These are phyloP conservation scores for Drepana arcuata DNA, from an alignment of 1,140 invertebrate genomes.

Conservation along the genomic window DNA sequence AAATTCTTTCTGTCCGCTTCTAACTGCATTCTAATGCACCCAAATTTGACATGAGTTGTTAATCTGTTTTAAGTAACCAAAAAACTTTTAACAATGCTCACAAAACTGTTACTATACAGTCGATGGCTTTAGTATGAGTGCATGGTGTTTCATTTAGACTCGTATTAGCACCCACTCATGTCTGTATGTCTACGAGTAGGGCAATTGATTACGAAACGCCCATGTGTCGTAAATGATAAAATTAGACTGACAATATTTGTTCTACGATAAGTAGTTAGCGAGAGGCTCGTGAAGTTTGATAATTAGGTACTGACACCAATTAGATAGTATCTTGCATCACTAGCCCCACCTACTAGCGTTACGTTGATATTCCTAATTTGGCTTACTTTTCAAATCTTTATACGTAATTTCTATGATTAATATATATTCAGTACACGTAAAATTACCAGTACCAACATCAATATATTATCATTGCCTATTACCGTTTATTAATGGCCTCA, in stretches of 20 bases:
- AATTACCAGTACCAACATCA: background rate
- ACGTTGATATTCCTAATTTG: constrained; percentile 21
- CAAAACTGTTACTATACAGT: constrained; percentile 24
- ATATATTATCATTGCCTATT: background rate
- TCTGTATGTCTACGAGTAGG: constrained; percentile 1
- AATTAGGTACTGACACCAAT: constrained; percentile 55
- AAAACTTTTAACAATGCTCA: constrained; percentile 34
- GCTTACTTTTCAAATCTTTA: constrained; percentile 28
- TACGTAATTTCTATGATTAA: background rate
- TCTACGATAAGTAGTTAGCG: constrained; percentile 48
- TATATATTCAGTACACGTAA: background rate
- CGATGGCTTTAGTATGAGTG: constrained; percentile 18
- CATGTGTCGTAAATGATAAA: constrained; percentile 35
- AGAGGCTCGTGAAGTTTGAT: constrained; percentile 57
- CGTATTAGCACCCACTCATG: constrained; percentile 17
- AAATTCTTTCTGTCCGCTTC: constrained; percentile 52
- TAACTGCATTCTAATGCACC: constrained; percentile 40
- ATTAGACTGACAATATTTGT: constrained; percentile 52
- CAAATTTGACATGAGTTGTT: constrained; percentile 36
- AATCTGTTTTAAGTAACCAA: constrained; percentile 40
- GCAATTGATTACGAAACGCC: constrained; percentile 42
- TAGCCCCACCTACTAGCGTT: constrained; percentile 36
- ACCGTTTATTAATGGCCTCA: background rate
- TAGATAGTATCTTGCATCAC: constrained; percentile 55
- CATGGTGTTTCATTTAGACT: constrained; percentile 27